Evolutionary conservation across 2,797 vertebrate species (phyloP).

Genomic region (Spheniscus humboldti): DNA sequence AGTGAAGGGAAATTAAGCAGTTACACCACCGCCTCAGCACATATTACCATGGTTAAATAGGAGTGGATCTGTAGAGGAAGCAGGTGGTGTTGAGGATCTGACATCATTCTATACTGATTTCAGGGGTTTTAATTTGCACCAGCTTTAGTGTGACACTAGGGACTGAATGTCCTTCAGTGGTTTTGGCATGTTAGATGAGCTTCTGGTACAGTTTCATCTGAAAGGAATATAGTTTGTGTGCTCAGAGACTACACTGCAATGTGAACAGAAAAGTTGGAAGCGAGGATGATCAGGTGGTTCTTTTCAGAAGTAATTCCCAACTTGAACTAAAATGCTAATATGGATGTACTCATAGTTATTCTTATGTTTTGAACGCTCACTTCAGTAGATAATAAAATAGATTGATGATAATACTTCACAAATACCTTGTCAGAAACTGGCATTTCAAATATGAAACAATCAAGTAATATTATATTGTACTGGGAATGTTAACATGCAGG

Average conservation of each 20-base stretch:
- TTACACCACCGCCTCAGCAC: not conserved
- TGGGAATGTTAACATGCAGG: not conserved
- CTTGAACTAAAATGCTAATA: not conserved
- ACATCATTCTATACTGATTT: not conserved
- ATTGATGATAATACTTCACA: not conserved
- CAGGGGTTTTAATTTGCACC: not conserved
- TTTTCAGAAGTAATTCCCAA: not conserved
- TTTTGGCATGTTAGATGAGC: not conserved
- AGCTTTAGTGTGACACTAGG: not conserved
- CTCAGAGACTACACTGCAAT: not conserved
- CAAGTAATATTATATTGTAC: not conserved
- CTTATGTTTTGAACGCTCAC: not conserved
- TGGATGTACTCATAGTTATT: not conserved
- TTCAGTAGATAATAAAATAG: not conserved
- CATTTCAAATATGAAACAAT: not conserved
- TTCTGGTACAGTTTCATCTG: not conserved
- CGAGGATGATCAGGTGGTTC: not conserved
- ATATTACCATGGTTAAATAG: not conserved
- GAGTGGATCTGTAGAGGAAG: not conserved
- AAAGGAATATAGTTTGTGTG: not conserved
- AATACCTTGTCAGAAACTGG: not conserved
- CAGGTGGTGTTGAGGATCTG: not conserved
- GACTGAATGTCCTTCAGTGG: not conserved
- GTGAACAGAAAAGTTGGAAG: not conserved
- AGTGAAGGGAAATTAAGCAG: not conserved